Base-by-base conservation (phyloP, 2,888 invertebrate species). In the Scaptomyza cyrtandrae region DNA sequence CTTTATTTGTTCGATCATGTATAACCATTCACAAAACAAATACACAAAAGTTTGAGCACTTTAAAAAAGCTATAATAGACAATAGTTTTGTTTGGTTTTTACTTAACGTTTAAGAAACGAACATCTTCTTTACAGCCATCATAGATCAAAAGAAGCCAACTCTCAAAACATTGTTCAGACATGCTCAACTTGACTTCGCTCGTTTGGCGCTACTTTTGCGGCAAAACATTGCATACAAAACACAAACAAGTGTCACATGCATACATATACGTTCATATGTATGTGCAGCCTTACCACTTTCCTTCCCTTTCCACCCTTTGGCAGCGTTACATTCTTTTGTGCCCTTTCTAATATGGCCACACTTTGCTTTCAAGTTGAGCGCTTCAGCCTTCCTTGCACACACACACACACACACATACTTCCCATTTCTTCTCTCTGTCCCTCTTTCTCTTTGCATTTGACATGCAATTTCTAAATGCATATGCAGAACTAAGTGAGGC, bases 391-490 rank as follows among this genome's bases (percentile, higher is more conserved):
- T 24, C 50, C 61, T 74, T 43, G n/a, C 31, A 24, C 53, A 46
- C 14, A 35, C 24, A 44, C 35, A 16, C 14, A 35, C 14, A 13
- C 37, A 35, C 46, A 14, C 33, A 19, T 5, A 13, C 31, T n/a
- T n/a, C 24, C 9, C 19, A 19, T 2, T 9, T 7, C 1, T 2
- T 37, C n/a, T 37, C 16, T 14, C 31, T 7, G 13, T 33, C 44
- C 6, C n/a, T 37, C 58, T 63, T 52, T 62, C 70, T 35, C 50
- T n/a, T 60, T 83, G 80, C 83, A 73, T 69, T 82, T 81, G 83
- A 73, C 83, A 86, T 83, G 84, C 84, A 86, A 86, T 86, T 80
- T 83, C 55, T 65, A 83, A 80, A 81, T 86, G 87, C 87, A 80
- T 71, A 71, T 62, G 50, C 69, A 48, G 19, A 58, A 61, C 58